Evolutionary conservation across 2,113 vertebrate genomes (phyloP).

Genomic region (Isurus oxyrinchus): DNA sequence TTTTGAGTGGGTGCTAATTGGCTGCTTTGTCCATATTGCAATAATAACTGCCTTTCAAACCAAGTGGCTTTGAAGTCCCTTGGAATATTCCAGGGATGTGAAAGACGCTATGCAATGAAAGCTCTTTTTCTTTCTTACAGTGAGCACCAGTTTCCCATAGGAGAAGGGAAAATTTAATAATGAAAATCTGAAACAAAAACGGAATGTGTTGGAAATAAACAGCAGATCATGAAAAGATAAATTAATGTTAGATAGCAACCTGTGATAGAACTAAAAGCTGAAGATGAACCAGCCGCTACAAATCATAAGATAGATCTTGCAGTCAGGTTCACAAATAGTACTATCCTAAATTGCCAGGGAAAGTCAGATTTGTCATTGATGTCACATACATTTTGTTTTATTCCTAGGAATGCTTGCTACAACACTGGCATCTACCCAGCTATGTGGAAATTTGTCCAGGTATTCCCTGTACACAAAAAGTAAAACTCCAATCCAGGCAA

Average conservation of each 20-base stretch:
- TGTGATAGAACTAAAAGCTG: neutral
- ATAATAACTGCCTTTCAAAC: neutral
- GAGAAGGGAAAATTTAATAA: neutral
- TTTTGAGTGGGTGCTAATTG: neutral
- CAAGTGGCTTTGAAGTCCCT: neutral
- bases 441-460: too few relatives aligned
- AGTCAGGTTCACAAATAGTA: neutral
- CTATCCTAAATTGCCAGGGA: neutral
- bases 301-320: neutral
- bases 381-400: neutral
- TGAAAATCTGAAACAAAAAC: neutral
- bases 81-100: neutral
- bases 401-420: neutral
- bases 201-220: neutral
- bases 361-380: neutral
- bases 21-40: neutral
- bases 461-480: too few relatives aligned
- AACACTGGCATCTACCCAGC: too few relatives aligned
- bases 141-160: neutral
- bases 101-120: neutral
- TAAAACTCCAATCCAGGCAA: too few relatives aligned
- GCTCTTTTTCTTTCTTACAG: neutral
- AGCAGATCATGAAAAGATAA: neutral
- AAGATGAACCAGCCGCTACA: too few relatives aligned
- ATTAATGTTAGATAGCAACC: neutral